phyloP scores from a whole-genome alignment of 64 coral and sea anemone species.

The Trachythela sp. region DNA sequence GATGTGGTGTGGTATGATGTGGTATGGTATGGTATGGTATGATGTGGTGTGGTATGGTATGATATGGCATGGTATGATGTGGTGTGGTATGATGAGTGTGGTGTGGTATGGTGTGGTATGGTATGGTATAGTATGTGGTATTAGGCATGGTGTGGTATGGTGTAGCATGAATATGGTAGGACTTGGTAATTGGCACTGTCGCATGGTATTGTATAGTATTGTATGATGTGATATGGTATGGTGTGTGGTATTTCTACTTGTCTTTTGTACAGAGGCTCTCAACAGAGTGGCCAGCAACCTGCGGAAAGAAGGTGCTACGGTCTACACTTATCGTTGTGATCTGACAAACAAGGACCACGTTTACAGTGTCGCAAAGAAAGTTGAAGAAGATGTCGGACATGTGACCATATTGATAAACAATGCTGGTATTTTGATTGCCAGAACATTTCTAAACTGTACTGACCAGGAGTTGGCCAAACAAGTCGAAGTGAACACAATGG shows the following conservation, averaged over 20 bases:
- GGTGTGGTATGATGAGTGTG: background rate
- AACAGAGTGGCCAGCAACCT: background rate
- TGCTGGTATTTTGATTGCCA: slow-evolving; percentile 7
- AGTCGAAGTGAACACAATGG: background rate
- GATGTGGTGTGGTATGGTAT: no score
- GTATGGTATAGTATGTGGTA: background rate
- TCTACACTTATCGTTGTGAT: background rate
- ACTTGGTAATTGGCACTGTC: no score
- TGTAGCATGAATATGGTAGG: no score
- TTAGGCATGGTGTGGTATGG: no score
- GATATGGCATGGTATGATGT: no score
- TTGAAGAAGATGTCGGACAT: background rate
- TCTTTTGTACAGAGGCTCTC: background rate
- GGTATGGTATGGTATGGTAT: no score
- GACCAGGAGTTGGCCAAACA: background rate
- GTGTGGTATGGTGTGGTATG: no score
- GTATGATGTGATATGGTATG: background rate
- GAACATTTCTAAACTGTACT: background rate
- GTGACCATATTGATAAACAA: slow-evolving; percentile 7
- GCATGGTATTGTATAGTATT: no score
- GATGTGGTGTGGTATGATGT: background rate
- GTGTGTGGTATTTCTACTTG: background rate
- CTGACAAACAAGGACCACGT: background rate
- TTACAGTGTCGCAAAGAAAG: background rate
- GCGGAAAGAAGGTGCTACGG: background rate